Conservation (phyloP, 1,140 invertebrate genomes). For the Drosophila neocordata region DNA sequence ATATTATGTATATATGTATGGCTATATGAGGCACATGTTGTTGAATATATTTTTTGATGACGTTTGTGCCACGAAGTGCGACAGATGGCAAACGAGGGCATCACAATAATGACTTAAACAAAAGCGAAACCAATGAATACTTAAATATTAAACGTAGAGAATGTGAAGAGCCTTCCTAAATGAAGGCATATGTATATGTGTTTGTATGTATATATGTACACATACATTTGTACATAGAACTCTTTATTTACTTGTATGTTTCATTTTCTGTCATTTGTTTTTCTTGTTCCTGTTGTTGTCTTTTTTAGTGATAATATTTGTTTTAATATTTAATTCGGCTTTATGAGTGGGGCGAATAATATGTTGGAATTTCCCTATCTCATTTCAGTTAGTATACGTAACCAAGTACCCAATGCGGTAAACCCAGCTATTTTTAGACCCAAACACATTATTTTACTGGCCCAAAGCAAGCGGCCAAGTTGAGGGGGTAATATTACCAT, state of each 20-base stretch:
- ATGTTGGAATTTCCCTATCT: slow-evolving; percentile 44
- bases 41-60: slow-evolving; percentile 18
- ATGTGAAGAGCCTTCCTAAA: background rate
- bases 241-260: background rate
- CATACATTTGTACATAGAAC: background rate
- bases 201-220: too few species aligned
- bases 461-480: slow-evolving; percentile 48
- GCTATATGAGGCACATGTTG: background rate
- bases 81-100: slow-evolving; percentile 48
- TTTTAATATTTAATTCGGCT: slow-evolving; percentile 29
- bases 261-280: background rate
- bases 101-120: slow-evolving; percentile 29
- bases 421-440: slow-evolving; percentile 59
- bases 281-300: too few species aligned
- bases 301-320: slow-evolving; percentile 38
- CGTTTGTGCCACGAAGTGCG: slow-evolving; percentile 26
- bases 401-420: slow-evolving; percentile 40
- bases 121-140: slow-evolving; percentile 15
- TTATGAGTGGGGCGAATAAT: slow-evolving; percentile 30
- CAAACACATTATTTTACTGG: slow-evolving; percentile 53
- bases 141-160: slow-evolving; percentile 5
- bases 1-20: too few species aligned
- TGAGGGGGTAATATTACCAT: slow-evolving; percentile 17
- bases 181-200: slow-evolving; percentile 24
- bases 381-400: slow-evolving; percentile 24